A percentile compares a stretch with the other conserved stretches of the same genome.
Conservation (phyloP, 2,797 vertebrate species). For the Melanotaenia trifasciata region DNA sequence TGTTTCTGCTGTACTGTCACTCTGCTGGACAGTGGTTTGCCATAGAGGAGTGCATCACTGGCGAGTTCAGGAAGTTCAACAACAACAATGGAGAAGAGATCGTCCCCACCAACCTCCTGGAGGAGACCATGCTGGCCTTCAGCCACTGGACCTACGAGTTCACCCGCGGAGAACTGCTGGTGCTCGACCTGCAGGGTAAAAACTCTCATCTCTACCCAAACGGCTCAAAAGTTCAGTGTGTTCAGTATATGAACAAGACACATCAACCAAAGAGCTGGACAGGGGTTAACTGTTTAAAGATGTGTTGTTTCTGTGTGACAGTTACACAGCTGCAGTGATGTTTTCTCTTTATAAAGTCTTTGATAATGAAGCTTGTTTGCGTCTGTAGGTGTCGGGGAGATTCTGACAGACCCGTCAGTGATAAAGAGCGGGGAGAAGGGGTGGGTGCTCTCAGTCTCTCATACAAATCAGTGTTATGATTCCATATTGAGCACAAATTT, state of each 20-base stretch:
- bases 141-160: slow-evolving; percentile 99
- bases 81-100: slow-evolving; percentile 99
- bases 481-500: background rate
- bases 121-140: slow-evolving; percentile 98
- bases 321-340: background rate
- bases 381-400: slow-evolving; percentile 93
- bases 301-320: background rate
- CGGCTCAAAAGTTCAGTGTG: background rate
- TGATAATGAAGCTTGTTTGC: background rate
- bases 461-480: background rate
- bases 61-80: slow-evolving; percentile 98
- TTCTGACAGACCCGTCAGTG: slow-evolving; percentile 97
- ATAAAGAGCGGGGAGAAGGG: slow-evolving; percentile 98
- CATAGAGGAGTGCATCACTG: slow-evolving; percentile 97
- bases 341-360: background rate
- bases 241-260: background rate
- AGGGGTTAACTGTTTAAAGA: background rate
- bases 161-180: slow-evolving; percentile 93
- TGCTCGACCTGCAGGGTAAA: slow-evolving; percentile 96
- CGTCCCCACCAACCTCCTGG: slow-evolving; percentile 94
- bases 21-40: slow-evolving; percentile 99
- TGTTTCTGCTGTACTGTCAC: slow-evolving; percentile 96
- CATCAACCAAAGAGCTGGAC: background rate
- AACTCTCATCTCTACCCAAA: background rate
- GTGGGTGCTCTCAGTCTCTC: slow-evolving; percentile 71